Conservation (phyloP, 2,888 invertebrate genomes). For the Spatulosminthurus flaviceps region DNA sequence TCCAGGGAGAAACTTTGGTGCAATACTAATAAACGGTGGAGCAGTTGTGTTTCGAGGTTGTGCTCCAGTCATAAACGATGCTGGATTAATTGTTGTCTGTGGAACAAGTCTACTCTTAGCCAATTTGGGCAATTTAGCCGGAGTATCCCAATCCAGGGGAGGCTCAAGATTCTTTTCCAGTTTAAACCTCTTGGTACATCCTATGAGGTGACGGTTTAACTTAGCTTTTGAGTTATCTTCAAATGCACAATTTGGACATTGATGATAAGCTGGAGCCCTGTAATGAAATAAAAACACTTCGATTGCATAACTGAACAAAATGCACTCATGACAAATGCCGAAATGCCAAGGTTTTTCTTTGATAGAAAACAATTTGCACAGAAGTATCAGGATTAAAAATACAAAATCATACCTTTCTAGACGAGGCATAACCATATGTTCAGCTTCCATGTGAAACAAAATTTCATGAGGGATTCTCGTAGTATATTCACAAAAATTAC, state of each 20-base stretch:
- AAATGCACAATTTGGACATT: slow-evolving; percentile 92
- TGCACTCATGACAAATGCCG: too few relatives aligned
- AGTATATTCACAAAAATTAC: slow-evolving; percentile 84
- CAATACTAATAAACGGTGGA: slow-evolving; percentile 67
- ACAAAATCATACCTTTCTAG: slow-evolving; percentile 73
- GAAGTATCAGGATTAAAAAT: too few relatives aligned
- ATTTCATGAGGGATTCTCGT: slow-evolving; percentile 88
- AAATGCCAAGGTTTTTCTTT: too few relatives aligned
- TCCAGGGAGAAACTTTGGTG: slow-evolving; percentile 62
- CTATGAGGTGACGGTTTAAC: slow-evolving; percentile 84
- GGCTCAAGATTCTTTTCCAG: slow-evolving; percentile 85
- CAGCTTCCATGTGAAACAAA: slow-evolving; percentile 88
- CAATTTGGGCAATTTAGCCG: slow-evolving; percentile 88
- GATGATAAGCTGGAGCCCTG: slow-evolving; percentile 85
- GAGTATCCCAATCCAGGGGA: slow-evolving; percentile 90
- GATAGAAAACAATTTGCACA: not conserved
- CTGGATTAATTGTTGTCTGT: slow-evolving; percentile 55
- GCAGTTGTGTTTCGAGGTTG: slow-evolving; percentile 57
- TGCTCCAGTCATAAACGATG: slow-evolving; percentile 20
- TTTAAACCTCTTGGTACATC: slow-evolving; percentile 89
- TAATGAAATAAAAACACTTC: slow-evolving; percentile 21
- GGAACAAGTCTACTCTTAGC: slow-evolving; percentile 65
- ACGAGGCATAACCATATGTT: slow-evolving; percentile 84
- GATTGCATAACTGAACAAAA: not conserved
- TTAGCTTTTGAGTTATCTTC: slow-evolving; percentile 94